phyloP scores from a whole-genome alignment of 2,888 invertebrate genomes.

The Trisateles emortualis region DNA sequence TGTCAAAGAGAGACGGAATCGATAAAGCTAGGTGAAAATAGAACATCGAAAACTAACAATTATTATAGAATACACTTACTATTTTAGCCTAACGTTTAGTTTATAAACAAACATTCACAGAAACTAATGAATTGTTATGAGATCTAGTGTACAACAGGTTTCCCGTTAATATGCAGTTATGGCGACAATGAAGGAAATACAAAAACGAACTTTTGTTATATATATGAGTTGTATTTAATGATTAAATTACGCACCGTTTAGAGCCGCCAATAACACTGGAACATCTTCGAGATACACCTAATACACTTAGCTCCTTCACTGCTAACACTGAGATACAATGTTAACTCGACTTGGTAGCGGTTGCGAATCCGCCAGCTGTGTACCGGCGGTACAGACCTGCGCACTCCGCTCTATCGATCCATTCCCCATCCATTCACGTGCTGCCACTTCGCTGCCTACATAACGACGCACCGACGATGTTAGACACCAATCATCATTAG shows the following conservation, averaged over 20 bases:
- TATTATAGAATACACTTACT: constrained; percentile 12
- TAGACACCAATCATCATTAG: constrained; percentile 81
- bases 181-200: constrained; percentile 48
- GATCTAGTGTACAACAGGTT: constrained; percentile 73
- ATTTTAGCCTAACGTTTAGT: constrained; percentile 29
- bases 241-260: constrained; percentile 75
- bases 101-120: constrained; percentile 71
- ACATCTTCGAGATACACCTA: constrained; percentile 67
- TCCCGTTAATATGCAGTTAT: constrained; percentile 57
- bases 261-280: constrained; percentile 65
- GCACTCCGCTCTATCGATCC: constrained; percentile 83
- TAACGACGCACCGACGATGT: constrained; percentile 70
- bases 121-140: constrained; percentile 61
- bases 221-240: constrained; percentile 11
- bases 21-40: constrained; percentile 25
- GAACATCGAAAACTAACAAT: constrained; percentile 12
- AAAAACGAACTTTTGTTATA: constrained; percentile 9
- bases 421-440: constrained; percentile 76
- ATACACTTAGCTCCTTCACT: constrained; percentile 67
- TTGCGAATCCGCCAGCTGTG: constrained; percentile 76
- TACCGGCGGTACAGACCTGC: constrained; percentile 67
- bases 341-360: constrained; percentile 60
- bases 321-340: constrained; percentile 68
- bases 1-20: constrained; percentile 26
- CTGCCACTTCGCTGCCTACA: constrained; percentile 78